These are phyloP conservation scores for Caranx ignobilis DNA, from an alignment of 2,113 vertebrate genomes.

Conservation along the genomic window DNA sequence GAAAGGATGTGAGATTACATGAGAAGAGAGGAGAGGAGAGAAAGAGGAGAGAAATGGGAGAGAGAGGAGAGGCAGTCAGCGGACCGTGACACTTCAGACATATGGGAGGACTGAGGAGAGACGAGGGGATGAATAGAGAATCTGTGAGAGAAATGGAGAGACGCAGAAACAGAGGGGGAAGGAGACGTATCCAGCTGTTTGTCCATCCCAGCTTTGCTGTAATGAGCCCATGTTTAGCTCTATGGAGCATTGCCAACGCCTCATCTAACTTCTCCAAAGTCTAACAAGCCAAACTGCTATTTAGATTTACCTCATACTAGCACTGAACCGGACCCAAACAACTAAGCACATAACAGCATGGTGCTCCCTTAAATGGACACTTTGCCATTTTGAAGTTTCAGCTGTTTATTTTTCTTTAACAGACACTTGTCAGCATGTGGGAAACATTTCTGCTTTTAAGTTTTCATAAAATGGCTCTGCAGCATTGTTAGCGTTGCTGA, in stretches of 20 bases:
- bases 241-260: conserved; percentile 76
- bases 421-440: conserved; percentile 81
- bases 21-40: neutral
- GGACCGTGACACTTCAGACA: conserved; percentile 72
- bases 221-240: conserved; percentile 83
- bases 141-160: conserved; percentile 54
- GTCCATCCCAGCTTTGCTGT: conserved; percentile 77
- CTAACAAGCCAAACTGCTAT: conserved; percentile 81
- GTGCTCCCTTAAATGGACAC: conserved; percentile 78
- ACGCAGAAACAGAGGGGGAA: conserved; percentile 61
- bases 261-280: conserved; percentile 83
- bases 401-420: conserved; percentile 77
- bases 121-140: conserved; percentile 59
- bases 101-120: conserved; percentile 61
- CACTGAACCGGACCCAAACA: conserved; percentile 66
- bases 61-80: conserved; percentile 20
- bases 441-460: conserved; percentile 73
- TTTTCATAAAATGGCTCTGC: conserved; percentile 66
- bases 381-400: conserved; percentile 73
- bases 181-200: conserved; percentile 82
- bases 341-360: conserved; percentile 76
- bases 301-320: conserved; percentile 79
- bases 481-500: conserved; percentile 76
- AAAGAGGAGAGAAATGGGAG: neutral
- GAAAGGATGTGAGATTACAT: neutral